Evolutionary conservation across 30 jellyfish, hydroid and myxozoan species (phyloP).

Genomic region (Pseudorhiza aurosa): DNA sequence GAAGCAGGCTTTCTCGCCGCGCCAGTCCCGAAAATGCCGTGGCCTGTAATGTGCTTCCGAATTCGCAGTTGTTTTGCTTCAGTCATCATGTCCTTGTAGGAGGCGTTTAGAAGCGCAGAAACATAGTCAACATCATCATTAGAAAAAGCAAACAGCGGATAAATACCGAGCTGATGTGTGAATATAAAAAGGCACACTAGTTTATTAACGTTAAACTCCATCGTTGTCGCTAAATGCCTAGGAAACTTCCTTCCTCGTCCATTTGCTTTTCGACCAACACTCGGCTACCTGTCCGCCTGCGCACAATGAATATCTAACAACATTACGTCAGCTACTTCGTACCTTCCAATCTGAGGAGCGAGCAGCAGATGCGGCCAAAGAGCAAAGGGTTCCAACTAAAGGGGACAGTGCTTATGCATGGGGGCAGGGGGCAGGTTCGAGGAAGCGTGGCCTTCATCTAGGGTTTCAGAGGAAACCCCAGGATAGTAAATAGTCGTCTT

Average conservation of each 20-base stretch:
- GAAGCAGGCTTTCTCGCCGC: constrained; percentile 35
- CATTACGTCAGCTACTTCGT: constrained; percentile 5
- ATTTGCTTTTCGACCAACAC: background rate
- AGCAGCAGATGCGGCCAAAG: no score
- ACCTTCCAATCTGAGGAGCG: constrained; percentile 15
- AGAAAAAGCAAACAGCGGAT: background rate
- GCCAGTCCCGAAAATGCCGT: constrained; percentile 64
- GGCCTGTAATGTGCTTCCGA: constrained; percentile 38
- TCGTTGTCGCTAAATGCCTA: background rate
- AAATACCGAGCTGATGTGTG: background rate
- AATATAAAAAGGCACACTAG: background rate
- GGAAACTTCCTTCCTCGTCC: background rate
- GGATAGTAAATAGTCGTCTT: no score
- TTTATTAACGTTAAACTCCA: background rate
- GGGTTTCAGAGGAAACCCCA: no score
- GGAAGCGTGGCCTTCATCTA: no score
- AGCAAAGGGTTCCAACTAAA: no score
- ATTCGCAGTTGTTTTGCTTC: background rate
- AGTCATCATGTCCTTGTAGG: constrained; percentile 41
- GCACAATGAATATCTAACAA: constrained; percentile 32
- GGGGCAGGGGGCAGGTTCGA: no score
- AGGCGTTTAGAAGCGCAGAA: constrained; percentile 60
- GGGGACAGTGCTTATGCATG: no score
- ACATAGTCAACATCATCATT: background rate
- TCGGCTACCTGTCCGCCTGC: constrained; percentile 1